Conservation (phyloP, 1,140 invertebrate species). For the Latrodectus geometricus region DNA sequence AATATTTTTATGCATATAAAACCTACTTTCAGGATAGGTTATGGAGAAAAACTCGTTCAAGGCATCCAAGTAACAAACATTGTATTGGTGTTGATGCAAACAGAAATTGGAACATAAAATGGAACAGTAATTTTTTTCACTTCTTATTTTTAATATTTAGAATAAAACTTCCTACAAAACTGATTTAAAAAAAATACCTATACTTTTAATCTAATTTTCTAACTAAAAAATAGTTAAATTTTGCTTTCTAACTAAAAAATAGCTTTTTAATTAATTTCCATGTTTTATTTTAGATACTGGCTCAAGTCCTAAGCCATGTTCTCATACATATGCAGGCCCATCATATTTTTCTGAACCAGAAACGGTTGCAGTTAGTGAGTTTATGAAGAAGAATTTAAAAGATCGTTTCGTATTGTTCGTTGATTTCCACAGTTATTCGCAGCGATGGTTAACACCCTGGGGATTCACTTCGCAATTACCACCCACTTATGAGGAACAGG, state of each 20-base stretch:
- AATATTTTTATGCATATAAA: not conserved
- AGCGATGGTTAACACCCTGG: slow-evolving; percentile 76
- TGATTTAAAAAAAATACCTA: no score
- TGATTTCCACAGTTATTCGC: slow-evolving; percentile 65
- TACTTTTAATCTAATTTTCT: no score
- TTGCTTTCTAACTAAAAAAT: not conserved
- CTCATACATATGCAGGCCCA: slow-evolving; percentile 81
- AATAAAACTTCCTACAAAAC: no score
- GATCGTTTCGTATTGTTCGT: slow-evolving; percentile 60
- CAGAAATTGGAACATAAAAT: slow-evolving; percentile 47
- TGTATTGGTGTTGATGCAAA: slow-evolving; percentile 64
- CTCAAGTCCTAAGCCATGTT: slow-evolving; percentile 86
- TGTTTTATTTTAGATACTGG: slow-evolving; percentile 69
- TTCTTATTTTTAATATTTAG: not conserved
- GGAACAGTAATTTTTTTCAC: slow-evolving; percentile 10
- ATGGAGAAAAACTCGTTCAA: slow-evolving; percentile 63
- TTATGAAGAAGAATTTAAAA: slow-evolving; percentile 65
- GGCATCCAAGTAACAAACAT: not conserved
- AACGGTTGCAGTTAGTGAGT: slow-evolving; percentile 55
- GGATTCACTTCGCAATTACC: slow-evolving; percentile 42
- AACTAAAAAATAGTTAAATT: not conserved
- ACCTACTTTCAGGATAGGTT: slow-evolving; percentile 57
- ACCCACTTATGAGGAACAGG: slow-evolving; percentile 25
- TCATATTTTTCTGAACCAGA: slow-evolving; percentile 64
- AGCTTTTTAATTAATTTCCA: not conserved